Evolutionary conservation across 2,113 vertebrate species (phyloP), one percentile per base, ranked within the genome.

Genomic region (Vanacampus margaritifer): DNA sequence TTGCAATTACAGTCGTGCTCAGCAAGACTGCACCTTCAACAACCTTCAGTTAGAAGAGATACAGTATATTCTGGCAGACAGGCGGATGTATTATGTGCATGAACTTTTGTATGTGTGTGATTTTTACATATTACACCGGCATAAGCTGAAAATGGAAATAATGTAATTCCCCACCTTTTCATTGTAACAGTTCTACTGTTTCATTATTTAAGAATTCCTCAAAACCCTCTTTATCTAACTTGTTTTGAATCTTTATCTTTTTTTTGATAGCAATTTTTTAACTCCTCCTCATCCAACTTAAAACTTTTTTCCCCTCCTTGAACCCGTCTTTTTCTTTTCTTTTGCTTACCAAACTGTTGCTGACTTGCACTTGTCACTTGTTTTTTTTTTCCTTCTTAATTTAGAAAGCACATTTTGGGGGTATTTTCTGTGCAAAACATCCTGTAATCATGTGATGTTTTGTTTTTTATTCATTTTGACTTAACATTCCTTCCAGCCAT

Each of bases 1-100:
- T 87, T 82, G 86, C 89, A 90, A 92, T 91, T 89, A 91, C 71
- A 78, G 81, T 67, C 17, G 76, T 80, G 89, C 82, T 90, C 86
- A 90, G 86, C 82, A 76, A 83, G 85, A 82, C 87, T 59, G 84
- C 82, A 82, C 85, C 86, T 81, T 78, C 83, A n/a, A n/a, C n/a
- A n/a, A n/a, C 81, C 84, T 91, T 89, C 86, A 89, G 90, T 90
- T 89, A n/a, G n/a, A n/a, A n/a, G n/a, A 87, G 78, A 89, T 56
- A 73, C 68, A 79, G 84, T 76, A 85, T 83, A 81, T 86, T 87
- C 85, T 75, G 71, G 80, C 74, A 81, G 71, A 76, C 74, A 81
- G 86, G 82, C 72, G 79, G 65, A 54, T 5, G 54, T 26, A 54
- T 64, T 63, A 54, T 69, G 64, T 64, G 60, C 46, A 60, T 66